Conservation (phyloP, 2,797 vertebrate genomes). For the Amazona ochrocephala region DNA sequence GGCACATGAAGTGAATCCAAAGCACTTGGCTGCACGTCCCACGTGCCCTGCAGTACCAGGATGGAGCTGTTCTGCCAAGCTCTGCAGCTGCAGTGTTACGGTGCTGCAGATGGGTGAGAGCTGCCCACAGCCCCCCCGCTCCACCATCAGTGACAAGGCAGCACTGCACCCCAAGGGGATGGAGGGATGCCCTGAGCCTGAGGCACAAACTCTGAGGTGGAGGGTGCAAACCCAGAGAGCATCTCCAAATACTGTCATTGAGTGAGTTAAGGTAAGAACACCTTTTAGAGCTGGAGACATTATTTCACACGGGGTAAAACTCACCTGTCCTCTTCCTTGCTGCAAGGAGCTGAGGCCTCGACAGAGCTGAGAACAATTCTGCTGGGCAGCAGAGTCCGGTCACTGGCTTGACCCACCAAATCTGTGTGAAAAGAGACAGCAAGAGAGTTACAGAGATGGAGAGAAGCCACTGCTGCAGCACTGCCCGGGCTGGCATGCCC, state of each 20-base stretch:
- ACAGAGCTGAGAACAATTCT: not conserved
- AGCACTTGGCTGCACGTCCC: not conserved
- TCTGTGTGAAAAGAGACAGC: not conserved
- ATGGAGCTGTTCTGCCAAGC: not conserved
- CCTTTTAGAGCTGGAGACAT: not conserved
- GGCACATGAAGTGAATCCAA: not conserved
- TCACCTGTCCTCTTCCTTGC: not conserved
- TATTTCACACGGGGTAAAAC: not conserved
- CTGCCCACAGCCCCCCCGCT: not conserved
- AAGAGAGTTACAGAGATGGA: not conserved
- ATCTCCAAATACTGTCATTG: not conserved
- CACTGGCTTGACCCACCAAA: not conserved
- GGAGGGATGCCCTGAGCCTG: not conserved
- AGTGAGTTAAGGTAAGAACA: not conserved
- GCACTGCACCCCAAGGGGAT: fast-evolving
- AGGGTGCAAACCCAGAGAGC: not conserved
- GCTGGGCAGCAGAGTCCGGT: fast-evolving
- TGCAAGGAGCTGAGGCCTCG: not conserved
- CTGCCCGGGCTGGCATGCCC: not conserved
- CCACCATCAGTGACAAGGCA: not conserved
- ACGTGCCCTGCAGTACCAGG: fast-evolving
- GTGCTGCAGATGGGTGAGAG: not conserved
- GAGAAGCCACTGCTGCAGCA: not conserved
- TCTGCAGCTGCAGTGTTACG: fast-evolving
- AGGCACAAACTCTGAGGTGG: fast-evolving